Conservation (phyloP, 1,140 invertebrate species). For the Drosophila kikkawai region DNA sequence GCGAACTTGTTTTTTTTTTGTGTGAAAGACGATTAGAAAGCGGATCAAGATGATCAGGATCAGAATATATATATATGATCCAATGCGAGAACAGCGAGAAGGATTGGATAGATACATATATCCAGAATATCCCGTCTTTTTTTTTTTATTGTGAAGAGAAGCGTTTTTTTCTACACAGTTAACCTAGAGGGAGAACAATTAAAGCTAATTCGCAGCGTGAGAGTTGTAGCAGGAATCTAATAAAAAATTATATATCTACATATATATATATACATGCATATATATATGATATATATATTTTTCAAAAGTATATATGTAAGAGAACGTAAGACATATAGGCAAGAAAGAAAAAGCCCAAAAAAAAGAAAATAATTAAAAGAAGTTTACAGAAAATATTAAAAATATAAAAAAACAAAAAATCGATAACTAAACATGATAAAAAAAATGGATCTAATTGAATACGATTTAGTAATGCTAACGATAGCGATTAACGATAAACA, state of each 20-base stretch:
- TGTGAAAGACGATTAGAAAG: neutral
- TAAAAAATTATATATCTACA: conserved; percentile 53
- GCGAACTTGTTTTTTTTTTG: conserved; percentile 68
- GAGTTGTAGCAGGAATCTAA: conserved; percentile 79
- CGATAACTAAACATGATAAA: conserved; percentile 57
- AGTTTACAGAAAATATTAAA: conserved; percentile 57
- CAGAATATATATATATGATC: neutral
- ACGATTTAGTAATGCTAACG: conserved; percentile 63
- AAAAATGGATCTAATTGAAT: conserved; percentile 55
- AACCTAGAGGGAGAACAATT: conserved; percentile 32
- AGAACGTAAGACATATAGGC: conserved; percentile 78
- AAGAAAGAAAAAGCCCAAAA: conserved; percentile 46
- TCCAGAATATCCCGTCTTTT: conserved; percentile 12
- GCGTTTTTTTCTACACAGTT: conserved; percentile 70
- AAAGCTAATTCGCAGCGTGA: conserved; percentile 59
- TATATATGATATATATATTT: conserved; percentile 62
- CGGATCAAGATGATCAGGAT: conserved; percentile 14
- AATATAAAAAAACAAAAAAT: conserved; percentile 71
- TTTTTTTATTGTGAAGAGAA: conserved; percentile 15
- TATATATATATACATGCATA: conserved; percentile 51
- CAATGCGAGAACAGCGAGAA: conserved; percentile 4
- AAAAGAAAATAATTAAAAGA: conserved; percentile 37
- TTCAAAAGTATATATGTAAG: conserved; percentile 75
- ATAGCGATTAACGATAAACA: conserved; percentile 51
- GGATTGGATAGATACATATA: conserved; percentile 10